Base-by-base conservation (phyloP, 2,797 vertebrate species). In the Octomys mimax region DNA sequence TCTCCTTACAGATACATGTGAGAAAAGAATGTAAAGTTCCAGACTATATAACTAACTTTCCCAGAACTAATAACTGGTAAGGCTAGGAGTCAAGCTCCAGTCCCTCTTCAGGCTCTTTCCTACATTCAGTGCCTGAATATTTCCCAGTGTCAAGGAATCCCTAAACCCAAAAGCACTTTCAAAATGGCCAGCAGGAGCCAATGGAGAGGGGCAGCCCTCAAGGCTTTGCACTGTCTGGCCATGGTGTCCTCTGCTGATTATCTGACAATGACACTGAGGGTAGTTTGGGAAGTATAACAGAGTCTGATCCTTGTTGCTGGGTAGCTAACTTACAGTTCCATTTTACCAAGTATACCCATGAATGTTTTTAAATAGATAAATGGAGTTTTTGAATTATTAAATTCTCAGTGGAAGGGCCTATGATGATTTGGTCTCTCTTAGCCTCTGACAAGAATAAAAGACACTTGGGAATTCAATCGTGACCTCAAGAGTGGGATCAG, bases 361-460 rank as follows among this genome's bases (percentile, higher is more conserved):
- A 81, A 64, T 64, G 85, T 68, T 79, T 96, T 90, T 73, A 71
- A 95, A 57, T 36, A 87, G 7, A 57, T 70, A 87, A 42, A 46
- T 82, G 39, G n/a, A 59, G 66, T n/a, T 57, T 19, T 31, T 89
- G 78, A 70, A 87, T 89, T 78, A 61, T 31, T 57, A 39, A 80
- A 77, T 46, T 14, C 31, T 78, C 9, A 18, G 19, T n/a, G 59
- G n/a, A 88, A 75, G 28, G 6, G 0, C 10, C 2, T 57, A 0
- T 86, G 78, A 70, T 70, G 36, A 87, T 78, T 80, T 13, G 82
- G 57, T 22, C 31, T 92, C 57, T 81, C 61, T 93, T 75, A 93
- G 70, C 5, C 68, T 78, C 59, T 84, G 59, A 73, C 5, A 75
- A 89, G 31, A 61, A 54, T 68, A 79, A 78, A 92, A 82, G n/a